These are phyloP conservation scores for Neoniphon sammara DNA, from an alignment of 2,797 vertebrate genomes.

Conservation along the genomic window DNA sequence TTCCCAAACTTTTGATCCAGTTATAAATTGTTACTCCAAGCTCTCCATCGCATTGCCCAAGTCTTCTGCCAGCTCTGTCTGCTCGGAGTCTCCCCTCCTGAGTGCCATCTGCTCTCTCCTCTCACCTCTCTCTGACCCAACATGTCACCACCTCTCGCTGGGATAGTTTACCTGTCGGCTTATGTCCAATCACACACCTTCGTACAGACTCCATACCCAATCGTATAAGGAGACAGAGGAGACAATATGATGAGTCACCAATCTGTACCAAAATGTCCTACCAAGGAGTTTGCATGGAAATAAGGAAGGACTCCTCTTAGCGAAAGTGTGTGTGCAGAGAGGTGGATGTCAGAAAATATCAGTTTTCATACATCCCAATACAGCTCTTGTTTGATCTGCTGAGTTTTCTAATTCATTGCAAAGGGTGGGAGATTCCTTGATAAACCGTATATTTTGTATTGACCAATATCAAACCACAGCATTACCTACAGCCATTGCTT, in stretches of 20 bases:
- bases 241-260: background rate
- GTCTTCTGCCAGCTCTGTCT: constrained; percentile 30
- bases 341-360: background rate
- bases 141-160: constrained; percentile 57
- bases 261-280: background rate
- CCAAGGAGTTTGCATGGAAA: background rate
- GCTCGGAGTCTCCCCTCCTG: constrained; percentile 41
- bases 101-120: constrained; percentile 68
- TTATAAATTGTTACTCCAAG: background rate
- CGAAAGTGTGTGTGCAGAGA: too few species aligned
- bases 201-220: constrained; percentile 5
- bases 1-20: background rate
- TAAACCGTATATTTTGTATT: background rate
- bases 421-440: background rate
- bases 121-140: constrained; percentile 68
- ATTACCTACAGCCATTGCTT: too few species aligned
- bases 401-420: background rate
- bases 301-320: background rate
- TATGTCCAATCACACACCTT: constrained; percentile 42
- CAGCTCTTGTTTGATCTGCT: background rate
- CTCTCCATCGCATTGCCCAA: constrained; percentile 6
- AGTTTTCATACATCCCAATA: background rate
- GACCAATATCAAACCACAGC: too few species aligned
- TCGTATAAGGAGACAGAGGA: background rate
- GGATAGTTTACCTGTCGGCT: constrained; percentile 62